Base-by-base conservation (phyloP, 1,140 invertebrate genomes). In the Drosophila murphyi region DNA sequence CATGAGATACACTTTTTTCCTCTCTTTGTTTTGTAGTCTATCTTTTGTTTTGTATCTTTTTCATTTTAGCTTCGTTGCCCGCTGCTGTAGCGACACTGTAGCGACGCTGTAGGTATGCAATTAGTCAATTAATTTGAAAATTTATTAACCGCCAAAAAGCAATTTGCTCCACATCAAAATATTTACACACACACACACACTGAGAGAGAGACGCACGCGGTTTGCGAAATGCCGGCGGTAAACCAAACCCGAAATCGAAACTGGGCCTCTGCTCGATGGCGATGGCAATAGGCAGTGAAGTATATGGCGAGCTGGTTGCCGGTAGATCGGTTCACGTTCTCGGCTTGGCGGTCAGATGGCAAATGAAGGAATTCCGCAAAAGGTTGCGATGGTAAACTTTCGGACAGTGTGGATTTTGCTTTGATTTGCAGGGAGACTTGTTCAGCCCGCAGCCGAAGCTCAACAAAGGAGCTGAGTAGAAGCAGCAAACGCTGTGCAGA, bases 121-220 rank as follows among this genome's bases (percentile, higher is more conserved):
- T 91, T 91, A 91, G 88, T 91, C 88, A 91, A 91, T 91, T 89
- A 82, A 89, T 91, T 88, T 78, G 60, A 64, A 77, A 91, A 89
- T 91, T 91, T 89, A 91, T 89, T 86, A 86, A 86, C 81, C 75
- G 79, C 85, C 89, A 91, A 91, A 88, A 91, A 90, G 75, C 76
- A 90, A 90, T 90, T 90, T 90, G 81, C 79, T 60, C 57, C 82
- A 86, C 64, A 82, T 87, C 81, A 72, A 63, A 68, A 63, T 56
- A 56, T 70, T 67, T 37, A 64, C 57, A 67, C 64, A 83, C 72
- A 65, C 52, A 70, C 43, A 54, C 12, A 62, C 5, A 28, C 12
- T n/a, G 32, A 50, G 50, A 28, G 6, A 73, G 12, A 35, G 28
- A 47, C 41, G 5, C 50, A 39, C 43, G 47, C 10, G 56, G 41